These are phyloP conservation scores for Anhinga rufa DNA, from an alignment of 2,113 vertebrate genomes.

Conservation along the genomic window DNA sequence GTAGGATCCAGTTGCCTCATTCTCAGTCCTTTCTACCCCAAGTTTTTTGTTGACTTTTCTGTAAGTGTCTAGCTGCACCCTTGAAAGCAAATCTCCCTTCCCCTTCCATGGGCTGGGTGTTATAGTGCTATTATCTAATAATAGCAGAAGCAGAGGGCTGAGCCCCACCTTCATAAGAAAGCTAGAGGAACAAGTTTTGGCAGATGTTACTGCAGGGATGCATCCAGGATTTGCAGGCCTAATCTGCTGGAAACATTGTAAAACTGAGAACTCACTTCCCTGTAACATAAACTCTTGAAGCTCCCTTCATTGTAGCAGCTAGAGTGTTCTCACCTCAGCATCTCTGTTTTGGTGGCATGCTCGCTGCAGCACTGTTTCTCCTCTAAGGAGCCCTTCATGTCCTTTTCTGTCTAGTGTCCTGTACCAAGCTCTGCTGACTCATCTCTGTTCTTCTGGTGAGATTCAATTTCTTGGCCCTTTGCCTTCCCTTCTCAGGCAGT, in stretches of 20 bases:
- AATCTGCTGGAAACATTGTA: background rate
- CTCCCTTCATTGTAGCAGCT: background rate
- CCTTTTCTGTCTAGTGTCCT: background rate
- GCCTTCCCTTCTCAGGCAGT: background rate
- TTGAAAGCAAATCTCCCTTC: background rate
- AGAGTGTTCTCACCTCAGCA: background rate
- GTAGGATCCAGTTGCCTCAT: background rate
- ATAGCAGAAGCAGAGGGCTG: background rate
- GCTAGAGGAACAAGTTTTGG: background rate
- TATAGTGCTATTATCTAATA: background rate
- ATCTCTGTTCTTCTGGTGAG: background rate
- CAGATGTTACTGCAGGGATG: background rate
- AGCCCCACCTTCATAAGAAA: background rate
- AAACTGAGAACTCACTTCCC: background rate
- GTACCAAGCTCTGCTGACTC: background rate
- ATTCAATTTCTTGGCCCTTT: background rate
- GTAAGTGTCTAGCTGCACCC: background rate
- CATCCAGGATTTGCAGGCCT: background rate
- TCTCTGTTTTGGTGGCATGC: background rate
- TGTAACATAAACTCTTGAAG: background rate
- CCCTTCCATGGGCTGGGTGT: background rate
- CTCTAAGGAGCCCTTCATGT: background rate
- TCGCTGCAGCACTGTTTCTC: background rate
- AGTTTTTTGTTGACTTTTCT: background rate
- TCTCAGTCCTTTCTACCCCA: background rate